Base-by-base conservation (phyloP, 2,888 invertebrate species). In the Chloromyia formosa region DNA sequence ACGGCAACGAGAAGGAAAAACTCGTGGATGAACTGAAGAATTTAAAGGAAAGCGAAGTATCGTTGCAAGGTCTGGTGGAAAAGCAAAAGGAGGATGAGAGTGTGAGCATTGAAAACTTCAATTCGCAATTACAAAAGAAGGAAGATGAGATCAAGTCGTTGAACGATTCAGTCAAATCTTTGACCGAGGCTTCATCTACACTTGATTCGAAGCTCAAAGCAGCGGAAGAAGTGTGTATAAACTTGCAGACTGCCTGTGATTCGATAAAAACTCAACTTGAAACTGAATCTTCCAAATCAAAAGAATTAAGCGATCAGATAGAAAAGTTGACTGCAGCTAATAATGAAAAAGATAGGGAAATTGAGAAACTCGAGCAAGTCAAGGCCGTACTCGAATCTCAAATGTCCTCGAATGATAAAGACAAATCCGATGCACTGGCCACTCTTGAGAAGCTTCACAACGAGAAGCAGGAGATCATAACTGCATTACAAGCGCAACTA, bases 21-120 rank as follows among this genome's bases (percentile, higher is more conserved):
- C 27, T 73, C 27, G 60, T 76, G 14, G 69, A 75, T 16, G 74
- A 76, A 9, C 27, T 74, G 18, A 56, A 74, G 72, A 40, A 54
- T 22, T 62, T 77, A 74, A 64, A 77, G 42, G 27, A 56, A 53
- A 77, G 74, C 53, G 49, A 72, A 75, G 73, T 75, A 49, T 22
- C 45, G n/a, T 45, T 68, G 60, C 64, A 60, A 66, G 66, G 53
- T 14, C 56, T 20, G 23, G 14, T 74, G 20, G 45, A 74, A 20
- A 61, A 76, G 61, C 53, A 61, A 69, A 56, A 58, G 14, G 56
- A 74, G 68, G 16, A 20, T 14, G 56, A 68, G 58, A 58, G 3
- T 5, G 40, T 10, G 20, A 73, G 35, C 16, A 23, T 73, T 40
- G 23, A 66, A 49, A 75, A 23, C 3, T 40, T 73, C 4, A 73